Base-by-base conservation (phyloP, 2,113 vertebrate species). In the Podarcis raffonei region DNA sequence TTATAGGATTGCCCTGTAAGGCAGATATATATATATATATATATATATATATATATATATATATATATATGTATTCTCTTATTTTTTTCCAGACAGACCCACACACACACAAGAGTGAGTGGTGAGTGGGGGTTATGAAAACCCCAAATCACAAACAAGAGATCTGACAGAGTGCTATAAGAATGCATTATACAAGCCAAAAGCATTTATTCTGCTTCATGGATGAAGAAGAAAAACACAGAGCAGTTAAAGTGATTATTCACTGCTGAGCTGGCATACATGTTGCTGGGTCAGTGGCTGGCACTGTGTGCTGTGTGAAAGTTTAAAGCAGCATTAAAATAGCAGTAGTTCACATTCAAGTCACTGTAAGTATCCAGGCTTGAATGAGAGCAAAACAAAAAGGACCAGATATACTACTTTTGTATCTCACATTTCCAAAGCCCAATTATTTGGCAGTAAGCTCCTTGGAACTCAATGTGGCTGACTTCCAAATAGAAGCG, bases 291-390 rank as follows among this genome's bases (percentile, higher is more conserved):
- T 72, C 88, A 89, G 65, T 74, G 80, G 83, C 53, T 80, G 86
- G 84, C 35, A 90, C 15, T 53, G 25, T 89, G 80, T 82, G 89
- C 66, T 88, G 71, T 37, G 84, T 3, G 88, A 90, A 85, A 90
- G 88, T 86, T 84, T 94, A 20, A 90, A 95, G 81, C 74, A 6
- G 32, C 84, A 92, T 90, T 87, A 92, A 84, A 91, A 79, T 69
- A 86, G 72, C 25, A 16, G 11, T 79, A 59, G 1, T 57, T 92
- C 68, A 78, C 20, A 91, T 93, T 91, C 65, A 86, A 1, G 9
- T 35, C 83, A 53, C 72, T 53, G n/a, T 85, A 83, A 0, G 0
- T 71, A 72, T 4, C 81, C 39, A 89, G 53, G 65, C 62, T n/a
- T 84, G 62, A 69, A 83, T 35, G 74, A 89, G 25, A n/a, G 42